A percentile compares a stretch with the other conserved stretches of the same genome.
Evolutionary conservation across 2,113 vertebrate species (phyloP).

Genomic region (Hippocampus guttulatus): DNA sequence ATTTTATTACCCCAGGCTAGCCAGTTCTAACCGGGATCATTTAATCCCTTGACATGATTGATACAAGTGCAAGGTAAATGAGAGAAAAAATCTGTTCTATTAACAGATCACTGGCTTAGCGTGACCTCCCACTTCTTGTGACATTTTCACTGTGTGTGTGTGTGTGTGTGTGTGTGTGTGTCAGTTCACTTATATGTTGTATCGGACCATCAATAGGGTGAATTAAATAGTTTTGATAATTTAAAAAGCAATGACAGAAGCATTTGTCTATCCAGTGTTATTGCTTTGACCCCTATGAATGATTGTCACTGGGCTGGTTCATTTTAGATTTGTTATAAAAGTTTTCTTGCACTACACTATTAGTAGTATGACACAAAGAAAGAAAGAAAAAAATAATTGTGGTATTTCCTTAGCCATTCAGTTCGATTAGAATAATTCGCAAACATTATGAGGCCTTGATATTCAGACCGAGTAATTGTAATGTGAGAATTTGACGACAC

Average conservation of each 20-base stretch:
- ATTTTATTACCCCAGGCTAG: slow-evolving; percentile 95
- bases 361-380: slow-evolving; percentile 51
- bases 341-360: slow-evolving; percentile 74
- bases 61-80: slow-evolving; percentile 90
- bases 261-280: slow-evolving; percentile 94
- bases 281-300: slow-evolving; percentile 95
- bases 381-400: slow-evolving; percentile 30
- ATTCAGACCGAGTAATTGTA: slow-evolving; percentile 43
- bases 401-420: slow-evolving; percentile 56
- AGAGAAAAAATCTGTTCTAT: slow-evolving; percentile 89
- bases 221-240: slow-evolving; percentile 98
- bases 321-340: slow-evolving; percentile 81
- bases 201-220: slow-evolving; percentile 89
- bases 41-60: slow-evolving; percentile 95
- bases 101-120: slow-evolving; percentile 92
- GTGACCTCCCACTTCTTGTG: slow-evolving; percentile 96
- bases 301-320: slow-evolving; percentile 83
- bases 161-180: slow-evolving; percentile 34
- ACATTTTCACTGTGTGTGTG: slow-evolving; percentile 41
- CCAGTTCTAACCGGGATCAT: slow-evolving; percentile 95
- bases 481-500: slow-evolving; percentile 52
- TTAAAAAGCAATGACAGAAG: slow-evolving; percentile 90
- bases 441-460: slow-evolving; percentile 51
- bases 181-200: slow-evolving; percentile 50
- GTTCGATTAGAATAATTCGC: slow-evolving; percentile 47